phyloP scores from a whole-genome alignment of 2,888 invertebrate species.

The Nasonovia ribisnigri region DNA sequence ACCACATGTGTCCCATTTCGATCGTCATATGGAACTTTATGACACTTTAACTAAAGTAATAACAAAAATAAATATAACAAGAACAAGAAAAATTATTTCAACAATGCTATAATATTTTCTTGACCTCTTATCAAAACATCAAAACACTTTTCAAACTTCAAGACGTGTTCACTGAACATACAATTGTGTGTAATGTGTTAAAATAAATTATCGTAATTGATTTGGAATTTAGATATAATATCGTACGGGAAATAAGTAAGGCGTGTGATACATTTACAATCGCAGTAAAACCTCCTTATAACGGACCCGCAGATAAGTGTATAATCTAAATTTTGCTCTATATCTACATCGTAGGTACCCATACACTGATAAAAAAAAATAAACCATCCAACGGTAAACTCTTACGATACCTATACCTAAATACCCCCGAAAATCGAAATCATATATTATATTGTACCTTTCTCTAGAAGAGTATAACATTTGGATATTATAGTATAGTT shows the following conservation, averaged over 20 bases:
- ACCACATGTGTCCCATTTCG: not conserved
- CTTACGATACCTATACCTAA: not conserved
- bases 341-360: not conserved
- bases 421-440: not conserved
- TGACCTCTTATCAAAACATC: not conserved
- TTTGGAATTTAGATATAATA: not conserved
- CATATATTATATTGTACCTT: not conserved
- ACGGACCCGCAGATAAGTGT: too few relatives aligned
- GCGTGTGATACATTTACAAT: not conserved
- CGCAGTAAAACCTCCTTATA: too few relatives aligned
- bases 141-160: not conserved
- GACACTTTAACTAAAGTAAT: not conserved
- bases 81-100: not conserved
- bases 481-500: constrained; percentile 4
- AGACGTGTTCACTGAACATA: not conserved
- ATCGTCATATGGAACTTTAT: not conserved
- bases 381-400: not conserved
- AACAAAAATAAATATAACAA: not conserved
- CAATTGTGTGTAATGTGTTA: not conserved
- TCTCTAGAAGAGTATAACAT: not conserved
- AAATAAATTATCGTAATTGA: not conserved
- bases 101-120: not conserved
- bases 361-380: not conserved
- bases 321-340: not conserved
- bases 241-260: not conserved